Percentiles rank a stretch among this genome's conserved stretches.
These are phyloP conservation scores for Mya arenaria DNA, from an alignment of 1,140 invertebrate species.

Conservation along the genomic window DNA sequence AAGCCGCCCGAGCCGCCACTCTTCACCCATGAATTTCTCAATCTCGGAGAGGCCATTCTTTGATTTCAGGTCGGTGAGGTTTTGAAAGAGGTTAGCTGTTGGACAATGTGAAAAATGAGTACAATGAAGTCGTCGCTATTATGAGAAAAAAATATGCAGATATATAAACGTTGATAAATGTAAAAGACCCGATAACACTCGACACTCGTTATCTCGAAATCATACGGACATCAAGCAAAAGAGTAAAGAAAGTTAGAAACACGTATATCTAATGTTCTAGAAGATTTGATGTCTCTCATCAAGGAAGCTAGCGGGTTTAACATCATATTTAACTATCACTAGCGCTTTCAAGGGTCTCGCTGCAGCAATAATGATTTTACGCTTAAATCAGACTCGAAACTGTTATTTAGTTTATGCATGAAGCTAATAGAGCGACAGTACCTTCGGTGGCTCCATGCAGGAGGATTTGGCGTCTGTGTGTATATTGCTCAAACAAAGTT, in stretches of 20 bases:
- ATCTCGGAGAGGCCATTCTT: slow-evolving; percentile 1
- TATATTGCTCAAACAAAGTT: slow-evolving; percentile 56
- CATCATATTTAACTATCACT: no score
- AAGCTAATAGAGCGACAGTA: slow-evolving; percentile 8
- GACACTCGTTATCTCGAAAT: not conserved
- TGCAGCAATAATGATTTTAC: no score
- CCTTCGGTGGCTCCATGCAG: slow-evolving; percentile 56
- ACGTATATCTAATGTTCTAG: no score
- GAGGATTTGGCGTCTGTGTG: slow-evolving; percentile 35
- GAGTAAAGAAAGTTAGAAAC: no score
- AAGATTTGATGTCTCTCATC: no score
- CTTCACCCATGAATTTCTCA: not conserved
- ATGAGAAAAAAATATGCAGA: no score
- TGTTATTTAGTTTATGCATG: not conserved
- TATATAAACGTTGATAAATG: not conserved
- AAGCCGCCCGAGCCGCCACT: not conserved
- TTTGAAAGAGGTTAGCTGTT: not conserved
- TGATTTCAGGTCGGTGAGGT: not conserved
- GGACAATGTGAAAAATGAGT: not conserved
- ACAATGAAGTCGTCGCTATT: not conserved
- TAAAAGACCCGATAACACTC: not conserved
- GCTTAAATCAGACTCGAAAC: no score
- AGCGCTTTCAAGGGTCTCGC: no score
- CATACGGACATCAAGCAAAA: not conserved
- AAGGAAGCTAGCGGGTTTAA: no score